Conservation (phyloP, 2,888 invertebrate genomes). For the Lepetodrilus schrolli region DNA sequence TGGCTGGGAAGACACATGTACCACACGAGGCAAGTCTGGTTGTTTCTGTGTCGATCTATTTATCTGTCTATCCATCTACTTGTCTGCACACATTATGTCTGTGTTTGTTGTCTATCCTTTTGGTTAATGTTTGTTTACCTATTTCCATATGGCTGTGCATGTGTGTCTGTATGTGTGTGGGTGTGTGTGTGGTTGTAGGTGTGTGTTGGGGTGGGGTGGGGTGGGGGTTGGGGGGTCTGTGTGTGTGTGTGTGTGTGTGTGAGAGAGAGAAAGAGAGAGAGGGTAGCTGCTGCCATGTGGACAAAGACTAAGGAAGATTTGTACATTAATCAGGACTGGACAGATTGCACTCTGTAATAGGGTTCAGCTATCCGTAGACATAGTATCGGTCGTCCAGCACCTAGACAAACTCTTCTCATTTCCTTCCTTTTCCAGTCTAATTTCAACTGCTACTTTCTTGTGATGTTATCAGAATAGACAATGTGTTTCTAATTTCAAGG, state of each 20-base stretch:
- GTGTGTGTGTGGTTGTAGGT: neutral
- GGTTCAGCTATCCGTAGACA: no score
- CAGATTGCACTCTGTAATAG: no score
- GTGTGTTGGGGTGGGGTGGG: neutral
- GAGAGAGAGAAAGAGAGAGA: neutral
- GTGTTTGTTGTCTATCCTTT: neutral
- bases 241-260: neutral
- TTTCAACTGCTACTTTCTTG: no score
- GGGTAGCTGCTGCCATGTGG: neutral
- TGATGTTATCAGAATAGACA: no score
- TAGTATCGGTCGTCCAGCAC: no score
- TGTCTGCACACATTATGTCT: neutral
- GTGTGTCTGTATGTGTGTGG: neutral
- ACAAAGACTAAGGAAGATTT: no score
- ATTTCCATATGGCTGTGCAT: neutral
- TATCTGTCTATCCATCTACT: neutral
- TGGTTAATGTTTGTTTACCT: neutral
- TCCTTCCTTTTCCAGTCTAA: no score
- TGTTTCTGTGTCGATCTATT: neutral
- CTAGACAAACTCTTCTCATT: no score
- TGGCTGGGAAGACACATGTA: conserved; percentile 52
- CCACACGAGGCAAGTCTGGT: conserved; percentile 52
- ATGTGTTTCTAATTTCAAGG: no score
- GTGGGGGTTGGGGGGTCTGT: neutral
- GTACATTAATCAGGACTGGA: no score